Conservation (phyloP, 2,797 vertebrate species). For the Gouania willdenowi region DNA sequence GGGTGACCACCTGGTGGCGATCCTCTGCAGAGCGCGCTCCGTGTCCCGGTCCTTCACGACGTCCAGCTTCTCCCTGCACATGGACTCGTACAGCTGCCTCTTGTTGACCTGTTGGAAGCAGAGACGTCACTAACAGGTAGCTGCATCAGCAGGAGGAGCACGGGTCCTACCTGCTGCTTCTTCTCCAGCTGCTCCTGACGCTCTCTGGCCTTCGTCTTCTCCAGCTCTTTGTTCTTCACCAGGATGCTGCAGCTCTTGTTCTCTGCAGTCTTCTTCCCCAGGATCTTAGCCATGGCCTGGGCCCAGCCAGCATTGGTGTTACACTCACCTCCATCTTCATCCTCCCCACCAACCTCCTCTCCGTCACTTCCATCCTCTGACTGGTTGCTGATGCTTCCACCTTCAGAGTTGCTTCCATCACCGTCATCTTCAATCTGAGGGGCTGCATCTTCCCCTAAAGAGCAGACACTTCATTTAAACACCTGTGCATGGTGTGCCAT, state of each 20-base stretch:
- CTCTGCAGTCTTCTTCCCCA: conserved; percentile 78
- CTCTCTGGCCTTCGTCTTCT: conserved; percentile 78
- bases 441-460: neutral
- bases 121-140: neutral
- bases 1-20: conserved; percentile 83
- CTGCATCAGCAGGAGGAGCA: too few species aligned
- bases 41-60: conserved; percentile 82
- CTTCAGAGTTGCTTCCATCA: conserved; percentile 18
- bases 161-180: conserved; percentile 75
- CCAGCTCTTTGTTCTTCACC: conserved; percentile 82
- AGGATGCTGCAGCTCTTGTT: conserved; percentile 81
- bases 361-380: neutral
- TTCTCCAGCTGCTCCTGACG: conserved; percentile 76
- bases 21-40: conserved; percentile 87
- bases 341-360: conserved; percentile 2
- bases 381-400: neutral
- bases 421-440: neutral
- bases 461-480: too few species aligned
- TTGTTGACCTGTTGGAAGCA: conserved; percentile 69
- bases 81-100: conserved; percentile 89
- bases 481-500: too few species aligned
- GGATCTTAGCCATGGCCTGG: conserved; percentile 90
- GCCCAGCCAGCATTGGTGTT: conserved; percentile 84
- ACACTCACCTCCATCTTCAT: too few species aligned
- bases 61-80: conserved; percentile 90